Conservation (phyloP, 2,888 invertebrate genomes). For the Acleris holmiana region DNA sequence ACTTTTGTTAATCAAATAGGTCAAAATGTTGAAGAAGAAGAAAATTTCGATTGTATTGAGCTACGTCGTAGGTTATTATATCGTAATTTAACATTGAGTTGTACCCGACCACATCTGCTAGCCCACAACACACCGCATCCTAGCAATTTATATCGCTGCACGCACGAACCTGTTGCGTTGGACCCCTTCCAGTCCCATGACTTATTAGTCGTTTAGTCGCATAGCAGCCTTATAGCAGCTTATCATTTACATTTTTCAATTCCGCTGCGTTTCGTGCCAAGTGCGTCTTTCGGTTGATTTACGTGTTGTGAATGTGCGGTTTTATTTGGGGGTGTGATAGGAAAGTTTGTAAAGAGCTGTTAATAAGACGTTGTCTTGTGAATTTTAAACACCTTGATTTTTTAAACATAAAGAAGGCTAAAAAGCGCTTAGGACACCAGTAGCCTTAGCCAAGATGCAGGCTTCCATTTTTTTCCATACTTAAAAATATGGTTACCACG, state of each 20-base stretch:
- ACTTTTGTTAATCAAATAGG: too few relatives aligned
- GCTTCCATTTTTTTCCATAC: too few relatives aligned
- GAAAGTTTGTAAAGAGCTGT: background rate
- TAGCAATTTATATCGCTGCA: constrained; percentile 57
- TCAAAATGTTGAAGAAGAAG: too few relatives aligned
- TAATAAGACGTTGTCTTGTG: background rate
- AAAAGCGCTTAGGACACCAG: too few relatives aligned
- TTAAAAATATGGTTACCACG: too few relatives aligned
- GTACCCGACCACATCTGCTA: constrained; percentile 47
- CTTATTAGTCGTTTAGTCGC: constrained; percentile 68
- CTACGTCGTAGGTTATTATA: background rate
- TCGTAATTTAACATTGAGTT: constrained; percentile 9
- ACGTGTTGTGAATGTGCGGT: constrained; percentile 9
- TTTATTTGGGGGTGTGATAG: constrained; percentile 16
- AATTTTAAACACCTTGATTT: background rate
- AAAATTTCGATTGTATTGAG: background rate
- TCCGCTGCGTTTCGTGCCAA: constrained; percentile 67
- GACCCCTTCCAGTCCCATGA: constrained; percentile 70
- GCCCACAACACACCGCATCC: constrained; percentile 57
- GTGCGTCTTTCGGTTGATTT: constrained; percentile 50
- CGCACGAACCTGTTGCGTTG: constrained; percentile 76
- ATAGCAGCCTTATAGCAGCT: constrained; percentile 68
- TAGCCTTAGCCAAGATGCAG: too few relatives aligned
- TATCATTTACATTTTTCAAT: constrained; percentile 84
- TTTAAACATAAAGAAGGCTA: background rate